A percentile compares a stretch with the other conserved stretches of the same genome.
Conservation (phyloP, 2,797 vertebrate genomes). For the Lacerta viridis region DNA sequence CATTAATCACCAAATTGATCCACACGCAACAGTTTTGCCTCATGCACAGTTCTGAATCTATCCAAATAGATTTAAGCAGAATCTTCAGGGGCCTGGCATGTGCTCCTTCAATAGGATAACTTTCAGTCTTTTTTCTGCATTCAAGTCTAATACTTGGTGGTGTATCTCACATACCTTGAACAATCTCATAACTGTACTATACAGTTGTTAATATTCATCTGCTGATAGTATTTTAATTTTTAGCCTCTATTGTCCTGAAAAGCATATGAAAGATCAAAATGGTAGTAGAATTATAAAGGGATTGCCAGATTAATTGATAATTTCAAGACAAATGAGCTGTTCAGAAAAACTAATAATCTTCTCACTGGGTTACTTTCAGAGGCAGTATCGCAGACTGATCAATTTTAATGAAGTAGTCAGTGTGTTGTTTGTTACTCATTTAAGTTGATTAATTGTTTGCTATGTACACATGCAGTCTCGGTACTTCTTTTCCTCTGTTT, state of each 20-base stretch:
- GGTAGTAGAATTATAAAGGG: background rate
- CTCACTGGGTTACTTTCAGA: slow-evolving; percentile 9
- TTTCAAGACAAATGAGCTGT: background rate
- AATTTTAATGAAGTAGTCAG: slow-evolving; percentile 16
- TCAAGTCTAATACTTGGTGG: background rate
- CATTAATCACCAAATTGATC: background rate
- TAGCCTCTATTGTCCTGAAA: background rate
- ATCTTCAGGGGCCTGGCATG: background rate
- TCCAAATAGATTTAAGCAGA: background rate
- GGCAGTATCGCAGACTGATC: background rate
- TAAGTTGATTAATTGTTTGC: slow-evolving; percentile 15
- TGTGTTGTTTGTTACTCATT: background rate
- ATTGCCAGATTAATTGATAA: slow-evolving; percentile 9
- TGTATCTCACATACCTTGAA: slow-evolving; percentile 1
- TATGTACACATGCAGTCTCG: background rate
- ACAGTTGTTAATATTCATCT: slow-evolving; percentile 14
- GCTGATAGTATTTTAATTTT: background rate
- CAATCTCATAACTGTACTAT: background rate
- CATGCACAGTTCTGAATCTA: background rate
- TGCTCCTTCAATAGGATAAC: background rate
- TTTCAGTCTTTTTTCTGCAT: background rate
- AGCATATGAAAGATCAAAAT: background rate
- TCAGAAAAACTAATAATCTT: background rate
- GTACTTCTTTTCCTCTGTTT: background rate
- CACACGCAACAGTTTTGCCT: background rate